Base-by-base conservation (phyloP, 1,140 invertebrate species). In the Trichonephila inaurata region DNA sequence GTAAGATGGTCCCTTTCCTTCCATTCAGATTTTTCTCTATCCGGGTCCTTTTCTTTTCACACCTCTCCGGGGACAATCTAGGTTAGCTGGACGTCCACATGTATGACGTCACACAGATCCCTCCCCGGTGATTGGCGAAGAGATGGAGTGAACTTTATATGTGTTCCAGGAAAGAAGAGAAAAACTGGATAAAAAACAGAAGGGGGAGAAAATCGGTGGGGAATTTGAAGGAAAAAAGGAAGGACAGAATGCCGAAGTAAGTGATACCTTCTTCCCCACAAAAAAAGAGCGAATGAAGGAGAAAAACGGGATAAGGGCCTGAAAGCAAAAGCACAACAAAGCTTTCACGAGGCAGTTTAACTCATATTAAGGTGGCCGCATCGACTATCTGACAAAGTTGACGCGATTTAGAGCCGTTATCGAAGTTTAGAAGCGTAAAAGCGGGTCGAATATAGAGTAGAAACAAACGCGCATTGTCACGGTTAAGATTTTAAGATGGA, bases 261-360 rank as follows among this genome's bases (percentile, higher is more conserved):
- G 60, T 77, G 72, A 77, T 77, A 77, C 33, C 28, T 33, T 77
- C 16, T 40, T 33, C 58, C 82, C 82, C 44, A 58, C 82, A 83
- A 83, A 90, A 89, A 89, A 72, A 60, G 89, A 82, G 33, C n/a
- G 72, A 91, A 91, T 89, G 87, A 89, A 89, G 87, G 87, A 28
- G 69, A 66, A 91, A 85, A 91, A 62, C 90, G 77, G 61, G 77
- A 91, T 66, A 91, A 91, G 69, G 82, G 77, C 83, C 58, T 64
- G 64, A 92, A 92, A 92, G 64, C 81, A 85, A 66, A 92, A 92
- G 91, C 91, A 92, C 91, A 92, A 92, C 91, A 92, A 92, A 92
- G 91, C 91, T 92, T 92, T 92, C 91, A 86, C 91, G 82, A 44
- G 83, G 61, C 91, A 92, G 91, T 92, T 92, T 92, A 92, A 92